A percentile compares a stretch with the other conserved stretches of the same genome.
Conservation (phyloP, 2,113 vertebrate genomes). For the Hiodon alosoides region DNA sequence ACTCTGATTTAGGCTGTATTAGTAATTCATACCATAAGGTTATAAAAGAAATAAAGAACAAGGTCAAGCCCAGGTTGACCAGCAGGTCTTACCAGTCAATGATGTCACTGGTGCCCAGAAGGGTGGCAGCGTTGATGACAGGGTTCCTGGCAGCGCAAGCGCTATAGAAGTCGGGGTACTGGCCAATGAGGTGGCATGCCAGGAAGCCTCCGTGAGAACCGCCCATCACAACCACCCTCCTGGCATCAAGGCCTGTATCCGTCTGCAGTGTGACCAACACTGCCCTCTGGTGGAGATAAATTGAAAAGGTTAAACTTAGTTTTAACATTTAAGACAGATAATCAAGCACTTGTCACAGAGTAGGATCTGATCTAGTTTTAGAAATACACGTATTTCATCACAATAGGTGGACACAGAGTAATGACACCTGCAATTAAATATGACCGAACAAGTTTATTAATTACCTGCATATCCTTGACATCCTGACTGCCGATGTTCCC, state of each 20-base stretch:
- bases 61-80: neutral
- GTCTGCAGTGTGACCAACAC: slow-evolving; percentile 49
- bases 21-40: no score
- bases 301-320: neutral
- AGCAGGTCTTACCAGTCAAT: slow-evolving; percentile 68
- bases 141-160: slow-evolving; percentile 72
- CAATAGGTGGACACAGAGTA: neutral
- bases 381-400: neutral
- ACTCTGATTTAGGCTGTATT: neutral
- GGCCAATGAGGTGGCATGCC: slow-evolving; percentile 68
- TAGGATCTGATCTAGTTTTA: neutral
- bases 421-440: neutral
- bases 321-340: neutral
- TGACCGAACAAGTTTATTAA: neutral
- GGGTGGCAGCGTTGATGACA: slow-evolving; percentile 67
- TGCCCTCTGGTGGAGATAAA: slow-evolving; percentile 46
- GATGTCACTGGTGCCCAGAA: slow-evolving; percentile 77
- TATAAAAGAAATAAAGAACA: no score
- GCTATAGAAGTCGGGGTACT: slow-evolving; percentile 65
- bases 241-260: slow-evolving; percentile 53
- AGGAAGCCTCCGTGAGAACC: slow-evolving; percentile 79
- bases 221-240: slow-evolving; percentile 64
- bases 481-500: slow-evolving; percentile 73
- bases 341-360: neutral
- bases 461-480: slow-evolving; percentile 76